Evolutionary conservation across 2,113 vertebrate genomes (phyloP), one percentile per base, ranked within the genome.

Genomic region (Amphiprion ocellaris): DNA sequence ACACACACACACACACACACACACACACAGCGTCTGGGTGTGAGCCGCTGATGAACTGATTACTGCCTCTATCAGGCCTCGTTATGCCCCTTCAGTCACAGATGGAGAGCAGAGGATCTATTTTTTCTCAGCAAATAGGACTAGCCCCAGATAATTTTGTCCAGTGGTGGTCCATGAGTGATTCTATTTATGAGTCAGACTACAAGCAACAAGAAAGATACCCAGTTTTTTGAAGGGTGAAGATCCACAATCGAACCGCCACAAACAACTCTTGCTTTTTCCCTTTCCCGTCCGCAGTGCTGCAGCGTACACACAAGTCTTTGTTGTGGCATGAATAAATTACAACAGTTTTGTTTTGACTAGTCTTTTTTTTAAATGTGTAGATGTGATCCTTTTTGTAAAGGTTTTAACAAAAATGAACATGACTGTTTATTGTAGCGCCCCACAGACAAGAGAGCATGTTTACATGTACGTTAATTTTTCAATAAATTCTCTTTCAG

Each of bases 41-140:
- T 23, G 55, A 81, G 72, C 79, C 30, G 58, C 70, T 39, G 71
- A 84, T 83, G 81, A 79, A 81, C 74, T 88, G 81, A 84, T 84
- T 67, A 53, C 71, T 52, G 81, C 67, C 47, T 79, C 80, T 49
- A 46, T 73, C 77, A 67, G 77, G 69, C 54, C 77, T 83, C 15
- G 12, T 90, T 71, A 69, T 81, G 21, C 47, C 64, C 62, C 53
- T 71, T 70, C 75, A 75, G 79, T 74, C 81, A 68, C 82, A 90
- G 90, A 89, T 78, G 79, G 78, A 16, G 77, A 74, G 64, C 50
- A 56, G 19, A 64, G 55, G 37, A 74, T 76, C 71, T 69, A 44
- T 81, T 81, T 85, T 69, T 58, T 61, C 61, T 54, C 65, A 12
- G 46, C 55, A 87, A 85, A 89, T 67, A 80, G 81, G 79, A 86